Evolutionary conservation across 2,113 vertebrate genomes (phyloP).

Genomic region (Gopherus evgoodei): DNA sequence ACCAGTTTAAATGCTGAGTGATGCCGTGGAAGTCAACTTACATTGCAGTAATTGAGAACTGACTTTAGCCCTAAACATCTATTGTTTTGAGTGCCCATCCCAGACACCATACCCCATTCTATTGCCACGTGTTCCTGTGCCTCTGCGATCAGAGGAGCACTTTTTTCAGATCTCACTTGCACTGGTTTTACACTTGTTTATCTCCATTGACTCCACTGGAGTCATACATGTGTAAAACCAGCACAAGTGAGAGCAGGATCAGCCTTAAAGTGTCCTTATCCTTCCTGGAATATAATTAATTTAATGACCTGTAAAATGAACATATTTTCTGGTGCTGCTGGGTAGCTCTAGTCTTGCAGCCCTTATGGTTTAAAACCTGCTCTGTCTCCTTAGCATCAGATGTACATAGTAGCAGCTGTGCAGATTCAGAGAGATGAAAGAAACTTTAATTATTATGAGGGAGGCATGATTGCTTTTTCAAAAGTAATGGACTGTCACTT

Average conservation of each 20-base stretch:
- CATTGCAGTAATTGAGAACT: background rate
- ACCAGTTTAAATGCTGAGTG: background rate
- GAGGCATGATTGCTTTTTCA: constrained; percentile 49
- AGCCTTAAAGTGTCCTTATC: background rate
- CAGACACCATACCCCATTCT: background rate
- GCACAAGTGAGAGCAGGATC: background rate
- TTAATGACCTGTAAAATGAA: constrained; percentile 24
- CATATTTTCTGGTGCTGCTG: background rate
- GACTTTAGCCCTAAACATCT: background rate
- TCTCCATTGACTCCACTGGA: background rate
- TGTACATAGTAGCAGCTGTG: background rate
- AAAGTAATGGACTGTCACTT: constrained; percentile 14
- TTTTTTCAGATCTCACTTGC: background rate
- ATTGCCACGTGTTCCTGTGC: background rate
- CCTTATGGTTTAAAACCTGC: constrained; percentile 20
- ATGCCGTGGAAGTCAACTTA: background rate
- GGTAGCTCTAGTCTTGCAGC: background rate
- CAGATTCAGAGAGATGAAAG: constrained; percentile 15
- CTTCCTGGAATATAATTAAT: constrained; percentile 6
- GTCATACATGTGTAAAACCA: background rate
- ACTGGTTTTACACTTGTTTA: background rate
- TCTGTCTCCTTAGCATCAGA: constrained; percentile 14
- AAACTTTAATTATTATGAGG: constrained; percentile 55
- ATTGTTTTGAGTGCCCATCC: background rate
- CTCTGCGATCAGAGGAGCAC: background rate